phyloP scores from a whole-genome alignment of 1,140 invertebrate species.

The Drosophila ficusphila region DNA sequence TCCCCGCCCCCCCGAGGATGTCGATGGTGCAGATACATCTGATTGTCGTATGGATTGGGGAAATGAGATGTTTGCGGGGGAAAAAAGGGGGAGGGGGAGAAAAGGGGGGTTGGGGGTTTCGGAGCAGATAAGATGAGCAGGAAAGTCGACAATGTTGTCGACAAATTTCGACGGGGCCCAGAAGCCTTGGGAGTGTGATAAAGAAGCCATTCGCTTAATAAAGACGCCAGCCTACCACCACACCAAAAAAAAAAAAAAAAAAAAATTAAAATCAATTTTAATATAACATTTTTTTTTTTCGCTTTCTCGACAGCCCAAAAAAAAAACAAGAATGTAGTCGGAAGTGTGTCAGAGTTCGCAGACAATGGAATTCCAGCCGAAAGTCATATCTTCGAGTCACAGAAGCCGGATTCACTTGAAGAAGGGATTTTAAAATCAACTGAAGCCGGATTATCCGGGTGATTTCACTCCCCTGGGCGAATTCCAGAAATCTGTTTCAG shows the following conservation, averaged over 20 bases:
- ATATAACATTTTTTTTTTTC: too few relatives aligned
- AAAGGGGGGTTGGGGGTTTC: not conserved
- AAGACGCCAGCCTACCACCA: slow-evolving; percentile 15
- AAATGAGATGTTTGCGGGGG: slow-evolving; percentile 5
- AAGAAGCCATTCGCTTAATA: slow-evolving; percentile 20
- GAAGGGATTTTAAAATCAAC: too few relatives aligned
- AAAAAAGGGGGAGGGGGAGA: too few relatives aligned
- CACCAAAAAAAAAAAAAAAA: not conserved
- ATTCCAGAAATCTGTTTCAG: too few relatives aligned
- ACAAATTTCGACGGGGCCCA: slow-evolving; percentile 13
- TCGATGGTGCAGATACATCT: slow-evolving; percentile 20
- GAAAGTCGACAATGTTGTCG: slow-evolving; percentile 33
- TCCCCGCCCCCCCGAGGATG: not conserved
- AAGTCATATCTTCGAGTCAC: too few relatives aligned
- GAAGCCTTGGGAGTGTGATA: not conserved
- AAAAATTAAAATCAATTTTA: not conserved
- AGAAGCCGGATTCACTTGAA: too few relatives aligned
- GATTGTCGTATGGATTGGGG: not conserved
- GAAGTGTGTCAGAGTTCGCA: too few relatives aligned
- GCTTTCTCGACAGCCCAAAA: too few relatives aligned
- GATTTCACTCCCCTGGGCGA: too few relatives aligned
- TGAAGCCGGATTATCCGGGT: too few relatives aligned
- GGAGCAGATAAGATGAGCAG: slow-evolving; percentile 1
- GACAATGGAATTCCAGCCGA: too few relatives aligned
- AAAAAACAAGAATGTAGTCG: too few relatives aligned